Base-by-base conservation (phyloP, 2,113 vertebrate species). In the Romanogobio albipinnatus region DNA sequence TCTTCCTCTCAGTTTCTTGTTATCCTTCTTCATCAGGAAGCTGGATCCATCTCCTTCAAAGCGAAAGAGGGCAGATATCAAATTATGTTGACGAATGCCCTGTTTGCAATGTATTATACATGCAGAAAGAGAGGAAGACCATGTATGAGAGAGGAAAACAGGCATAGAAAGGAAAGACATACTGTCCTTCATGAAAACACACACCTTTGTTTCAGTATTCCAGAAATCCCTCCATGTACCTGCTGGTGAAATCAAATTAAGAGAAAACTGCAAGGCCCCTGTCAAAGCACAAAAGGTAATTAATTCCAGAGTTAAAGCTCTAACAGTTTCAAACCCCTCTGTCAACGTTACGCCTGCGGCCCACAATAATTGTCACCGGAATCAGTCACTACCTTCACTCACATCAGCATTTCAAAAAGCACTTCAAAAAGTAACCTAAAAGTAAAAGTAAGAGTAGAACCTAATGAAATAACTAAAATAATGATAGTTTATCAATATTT, bases 41-140 rank as follows among this genome's bases (percentile, higher is more conserved):
- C 83, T 84, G 74, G 39, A 59, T 82, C 33, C 39, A 81, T 89
- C 62, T 13, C 81, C 88, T 91, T 91, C 87, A 91, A 91, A 91
- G 88, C 74, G 84, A 91, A 89, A 89, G 70, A 84, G 85, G 77
- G 19, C 71, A 87, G 87, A 85, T 91, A 86, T 90, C 86, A 92
- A 86, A 89, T 85, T 83, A 88, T 79, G 61, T 47, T 88, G 85
- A 91, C 86, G 85, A 91, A 93, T 91, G 88, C 10, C n/a, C 64
- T 83, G 88, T 68, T 91, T 86, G 90, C 91, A 82, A 91, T 93
- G 85, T 87, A 90, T 89, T 89, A 91, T 89, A 89, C 85, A 91
- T 90, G 85, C 83, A 58, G 87, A 88, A 86, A 47, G 79, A 64
- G 43, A 76, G 49, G 5, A 17, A 53, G 82, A 75, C 1, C 8